Evolutionary conservation across 2,113 vertebrate genomes (phyloP).

Genomic region (Cichladusa arquata): DNA sequence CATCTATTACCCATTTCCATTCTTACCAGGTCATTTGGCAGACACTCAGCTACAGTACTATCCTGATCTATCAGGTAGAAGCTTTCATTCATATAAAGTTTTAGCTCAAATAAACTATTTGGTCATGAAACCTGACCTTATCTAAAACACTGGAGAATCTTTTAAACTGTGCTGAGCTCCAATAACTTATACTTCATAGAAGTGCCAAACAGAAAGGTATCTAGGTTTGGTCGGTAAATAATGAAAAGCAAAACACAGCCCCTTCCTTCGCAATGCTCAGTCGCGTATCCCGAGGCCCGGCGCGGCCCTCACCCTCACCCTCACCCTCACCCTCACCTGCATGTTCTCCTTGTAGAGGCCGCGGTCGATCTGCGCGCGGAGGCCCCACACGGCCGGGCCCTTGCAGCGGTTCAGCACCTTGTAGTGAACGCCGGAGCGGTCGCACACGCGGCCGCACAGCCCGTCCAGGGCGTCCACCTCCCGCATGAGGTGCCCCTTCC

Average conservation of each 20-base stretch:
- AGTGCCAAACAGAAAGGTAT: background rate
- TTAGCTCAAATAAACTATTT: background rate
- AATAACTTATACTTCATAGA: background rate
- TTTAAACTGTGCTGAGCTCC: background rate
- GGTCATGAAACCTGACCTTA: background rate
- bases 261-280: fast-evolving
- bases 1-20: background rate
- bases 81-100: background rate
- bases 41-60: background rate
- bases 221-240: background rate
- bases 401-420: slow-evolving; percentile 91
- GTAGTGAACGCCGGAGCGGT: slow-evolving; percentile 90
- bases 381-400: slow-evolving; percentile 95
- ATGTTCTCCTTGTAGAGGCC: slow-evolving; percentile 83
- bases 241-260: fast-evolving
- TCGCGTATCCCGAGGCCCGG: fast-evolving
- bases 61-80: background rate
- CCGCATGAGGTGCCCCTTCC: slow-evolving; percentile 91
- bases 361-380: slow-evolving; percentile 91
- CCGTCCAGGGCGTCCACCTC: slow-evolving; percentile 94
- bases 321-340: slow-evolving; percentile 92
- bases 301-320: slow-evolving; percentile 80
- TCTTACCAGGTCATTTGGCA: background rate
- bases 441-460: slow-evolving; percentile 87
- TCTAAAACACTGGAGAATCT: background rate